Conservation (phyloP, 2,888 invertebrate species). For the Neoaliturus tenellus region DNA sequence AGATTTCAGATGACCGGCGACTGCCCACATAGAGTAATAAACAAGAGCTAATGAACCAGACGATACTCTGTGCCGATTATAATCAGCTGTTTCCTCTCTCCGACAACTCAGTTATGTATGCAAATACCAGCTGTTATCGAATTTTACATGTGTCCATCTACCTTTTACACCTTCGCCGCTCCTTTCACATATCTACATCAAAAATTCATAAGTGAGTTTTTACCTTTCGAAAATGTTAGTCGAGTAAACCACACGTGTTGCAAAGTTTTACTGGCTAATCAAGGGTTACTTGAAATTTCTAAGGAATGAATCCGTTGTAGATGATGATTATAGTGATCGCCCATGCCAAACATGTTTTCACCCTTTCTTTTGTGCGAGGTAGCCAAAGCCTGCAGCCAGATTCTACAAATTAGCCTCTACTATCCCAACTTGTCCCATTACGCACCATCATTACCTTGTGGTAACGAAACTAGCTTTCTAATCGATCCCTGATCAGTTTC, state of each 20-base stretch:
- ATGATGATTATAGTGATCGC: too few species aligned
- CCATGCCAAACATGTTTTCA: not conserved
- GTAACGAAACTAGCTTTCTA: slow-evolving; percentile 27
- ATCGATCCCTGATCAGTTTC: slow-evolving; percentile 27
- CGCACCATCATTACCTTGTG: slow-evolving; percentile 12
- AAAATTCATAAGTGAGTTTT: too few species aligned
- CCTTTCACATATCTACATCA: too few species aligned
- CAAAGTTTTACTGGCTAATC: too few species aligned
- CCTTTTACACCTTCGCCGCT: slow-evolving; percentile 14
- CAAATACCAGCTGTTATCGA: slow-evolving; percentile 18
- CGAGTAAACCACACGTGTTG: too few species aligned
- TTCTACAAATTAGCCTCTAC: not conserved
- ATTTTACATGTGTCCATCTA: slow-evolving; percentile 18
- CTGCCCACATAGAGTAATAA: slow-evolving; percentile 26
- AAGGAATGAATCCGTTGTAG: too few species aligned
- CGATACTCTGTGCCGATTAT: not conserved
- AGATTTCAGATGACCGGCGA: not conserved
- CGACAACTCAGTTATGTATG: slow-evolving; percentile 31
- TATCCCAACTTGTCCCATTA: not conserved
- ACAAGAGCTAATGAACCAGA: slow-evolving; percentile 33
- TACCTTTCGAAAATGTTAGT: too few species aligned
- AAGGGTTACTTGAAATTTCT: too few species aligned
- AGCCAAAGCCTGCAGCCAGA: not conserved
- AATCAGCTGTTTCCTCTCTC: slow-evolving; percentile 7
- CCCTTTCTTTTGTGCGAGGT: not conserved